Evolutionary conservation across 2,797 vertebrate genomes (phyloP).

Genomic region (Nannoperca australis): DNA sequence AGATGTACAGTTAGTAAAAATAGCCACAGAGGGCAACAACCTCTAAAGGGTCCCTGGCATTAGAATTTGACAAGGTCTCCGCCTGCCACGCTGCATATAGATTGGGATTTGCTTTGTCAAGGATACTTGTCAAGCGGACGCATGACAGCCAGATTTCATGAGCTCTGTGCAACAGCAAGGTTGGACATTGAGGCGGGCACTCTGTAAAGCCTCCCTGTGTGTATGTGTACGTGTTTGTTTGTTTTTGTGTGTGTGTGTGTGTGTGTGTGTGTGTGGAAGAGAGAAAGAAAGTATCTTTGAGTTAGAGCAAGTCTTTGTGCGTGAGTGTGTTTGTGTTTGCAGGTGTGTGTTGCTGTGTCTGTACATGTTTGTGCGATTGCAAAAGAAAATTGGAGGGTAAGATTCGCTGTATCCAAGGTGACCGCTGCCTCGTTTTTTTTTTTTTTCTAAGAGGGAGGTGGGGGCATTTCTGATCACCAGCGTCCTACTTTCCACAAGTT

Average conservation of each 20-base stretch:
- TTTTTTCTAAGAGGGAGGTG: conserved; percentile 37
- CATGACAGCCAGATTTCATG: conserved; percentile 81
- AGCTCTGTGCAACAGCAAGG: conserved; percentile 65
- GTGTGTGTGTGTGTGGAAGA: conserved; percentile 1
- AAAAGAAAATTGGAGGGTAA: conserved; percentile 60
- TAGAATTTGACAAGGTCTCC: conserved; percentile 83
- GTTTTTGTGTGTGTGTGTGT: conserved; percentile 4
- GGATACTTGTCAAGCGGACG: conserved; percentile 79
- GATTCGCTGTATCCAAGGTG: conserved; percentile 70
- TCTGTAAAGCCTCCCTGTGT: conserved; percentile 60
- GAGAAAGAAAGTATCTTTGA: conserved; percentile 46
- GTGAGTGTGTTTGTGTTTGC: conserved; percentile 38
- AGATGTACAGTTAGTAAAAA: conserved; percentile 63
- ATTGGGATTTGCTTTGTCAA: conserved; percentile 84
- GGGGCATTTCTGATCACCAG: conserved; percentile 55
- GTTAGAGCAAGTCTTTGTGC: conserved; percentile 52
- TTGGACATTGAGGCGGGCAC: conserved; percentile 63
- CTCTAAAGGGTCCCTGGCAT: conserved; percentile 82
- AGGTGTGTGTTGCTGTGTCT: conserved; percentile 18
- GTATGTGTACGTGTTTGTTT: conserved; percentile 37
- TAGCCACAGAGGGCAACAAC: conserved; percentile 77
- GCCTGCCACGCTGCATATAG: conserved; percentile 80
- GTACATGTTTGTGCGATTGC: conserved; percentile 44
- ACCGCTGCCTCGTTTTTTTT: conserved; percentile 30
- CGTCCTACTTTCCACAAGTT: conserved; percentile 74